Conservation (phyloP, 1,140 invertebrate species). For the fruit fly (Drosophila melanogaster) region DNA sequence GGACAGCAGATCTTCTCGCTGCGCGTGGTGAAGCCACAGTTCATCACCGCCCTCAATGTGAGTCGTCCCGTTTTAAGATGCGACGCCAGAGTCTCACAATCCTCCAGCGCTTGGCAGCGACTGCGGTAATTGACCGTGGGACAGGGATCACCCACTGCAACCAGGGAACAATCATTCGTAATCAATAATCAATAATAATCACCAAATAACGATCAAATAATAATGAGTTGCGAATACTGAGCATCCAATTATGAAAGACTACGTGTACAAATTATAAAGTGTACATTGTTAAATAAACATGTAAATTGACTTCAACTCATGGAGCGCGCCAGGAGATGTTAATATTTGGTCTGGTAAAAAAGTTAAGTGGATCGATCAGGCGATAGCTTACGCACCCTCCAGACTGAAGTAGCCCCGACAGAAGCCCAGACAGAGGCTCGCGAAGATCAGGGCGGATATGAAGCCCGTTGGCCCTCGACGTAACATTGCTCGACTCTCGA, state of each 20-base stretch:
- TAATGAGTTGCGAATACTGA: neutral
- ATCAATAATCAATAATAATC: too few species aligned
- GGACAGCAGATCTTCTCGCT: constrained; percentile 73
- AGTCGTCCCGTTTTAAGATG: constrained; percentile 32
- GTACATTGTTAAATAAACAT: too few species aligned
- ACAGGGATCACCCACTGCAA: constrained; percentile 64
- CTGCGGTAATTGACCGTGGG: constrained; percentile 50
- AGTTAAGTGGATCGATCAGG: neutral
- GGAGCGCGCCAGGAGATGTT: too few species aligned
- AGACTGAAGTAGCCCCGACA: constrained; percentile 51
- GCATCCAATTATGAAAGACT: too few species aligned
- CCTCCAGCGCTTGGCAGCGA: constrained; percentile 51
- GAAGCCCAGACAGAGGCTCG: constrained; percentile 33
- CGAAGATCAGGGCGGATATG: constrained; percentile 25
- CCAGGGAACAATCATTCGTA: neutral
- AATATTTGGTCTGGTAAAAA: neutral
- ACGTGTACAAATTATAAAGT: too few species aligned
- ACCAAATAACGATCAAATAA: too few species aligned
- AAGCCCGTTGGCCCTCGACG: constrained; percentile 1
- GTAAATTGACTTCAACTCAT: too few species aligned
- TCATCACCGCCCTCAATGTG: constrained; percentile 12
- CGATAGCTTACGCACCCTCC: constrained; percentile 53
- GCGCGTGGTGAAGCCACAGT: constrained; percentile 52
- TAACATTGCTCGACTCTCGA: constrained; percentile 39
- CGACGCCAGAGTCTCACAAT: constrained; percentile 32